These are phyloP conservation scores for Trigoniulus corallinus DNA, from an alignment of 1,140 invertebrate species.

Conservation along the genomic window DNA sequence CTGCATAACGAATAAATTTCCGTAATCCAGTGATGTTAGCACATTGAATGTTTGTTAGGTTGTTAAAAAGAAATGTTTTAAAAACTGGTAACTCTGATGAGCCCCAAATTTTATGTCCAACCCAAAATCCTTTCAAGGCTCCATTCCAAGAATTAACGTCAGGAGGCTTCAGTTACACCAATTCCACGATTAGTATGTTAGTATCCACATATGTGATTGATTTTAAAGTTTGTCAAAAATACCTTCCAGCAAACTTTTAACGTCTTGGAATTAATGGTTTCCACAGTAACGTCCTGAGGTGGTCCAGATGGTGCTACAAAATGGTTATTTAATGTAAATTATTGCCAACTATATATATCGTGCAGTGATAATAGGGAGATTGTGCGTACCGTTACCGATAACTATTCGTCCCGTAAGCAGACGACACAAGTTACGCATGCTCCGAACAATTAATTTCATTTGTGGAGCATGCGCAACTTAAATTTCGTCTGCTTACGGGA, in stretches of 20 bases:
- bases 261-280: conserved; percentile 76
- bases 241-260: conserved; percentile 82
- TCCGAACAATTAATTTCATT: too few relatives aligned
- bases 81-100: conserved; percentile 80
- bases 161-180: conserved; percentile 39
- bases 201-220: too few relatives aligned
- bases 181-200: too few relatives aligned
- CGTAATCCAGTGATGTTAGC: conserved; percentile 47
- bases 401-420: too few relatives aligned
- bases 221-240: too few relatives aligned
- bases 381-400: too few relatives aligned
- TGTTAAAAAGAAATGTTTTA: conserved; percentile 56
- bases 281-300: conserved; percentile 50
- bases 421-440: too few relatives aligned
- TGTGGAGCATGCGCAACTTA: too few relatives aligned
- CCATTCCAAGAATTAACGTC: conserved; percentile 79
- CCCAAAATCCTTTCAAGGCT: conserved; percentile 76
- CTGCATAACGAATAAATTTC: conserved; percentile 29
- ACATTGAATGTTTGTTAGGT: conserved; percentile 39
- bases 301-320: conserved; percentile 29
- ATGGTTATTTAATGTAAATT: not conserved
- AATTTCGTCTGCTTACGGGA: too few relatives aligned
- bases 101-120: conserved; percentile 70
- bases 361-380: too few relatives aligned
- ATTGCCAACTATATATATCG: too few relatives aligned